Conservation (phyloP, 1,140 invertebrate genomes). For the Kradibia gibbosae region DNA sequence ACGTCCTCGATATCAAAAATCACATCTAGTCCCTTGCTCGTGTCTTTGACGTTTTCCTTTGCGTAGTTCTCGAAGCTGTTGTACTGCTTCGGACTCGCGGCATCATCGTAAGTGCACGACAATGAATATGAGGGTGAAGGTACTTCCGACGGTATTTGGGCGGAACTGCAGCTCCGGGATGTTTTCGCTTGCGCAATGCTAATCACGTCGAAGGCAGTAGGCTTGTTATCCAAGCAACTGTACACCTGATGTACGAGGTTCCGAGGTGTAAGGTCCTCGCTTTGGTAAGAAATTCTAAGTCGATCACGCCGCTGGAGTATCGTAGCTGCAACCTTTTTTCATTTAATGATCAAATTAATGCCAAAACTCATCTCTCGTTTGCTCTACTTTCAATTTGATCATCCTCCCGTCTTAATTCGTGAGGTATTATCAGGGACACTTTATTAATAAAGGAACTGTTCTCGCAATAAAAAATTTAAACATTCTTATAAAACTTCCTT, state of each 20-base stretch:
- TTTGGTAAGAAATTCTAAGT: constrained; percentile 45
- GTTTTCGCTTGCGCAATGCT: background rate
- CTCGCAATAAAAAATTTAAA: too few species aligned
- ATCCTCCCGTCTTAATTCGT: too few species aligned
- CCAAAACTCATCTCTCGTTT: too few species aligned
- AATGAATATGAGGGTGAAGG: background rate
- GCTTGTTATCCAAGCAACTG: constrained; percentile 64
- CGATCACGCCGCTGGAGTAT: constrained; percentile 54
- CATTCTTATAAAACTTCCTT: too few species aligned
- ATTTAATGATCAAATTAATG: background rate
- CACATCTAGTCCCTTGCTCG: background rate
- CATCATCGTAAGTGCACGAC: constrained; percentile 8
- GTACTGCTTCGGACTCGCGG: background rate
- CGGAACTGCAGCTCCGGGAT: background rate
- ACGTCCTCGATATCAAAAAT: constrained; percentile 12
- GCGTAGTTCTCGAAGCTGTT: background rate
- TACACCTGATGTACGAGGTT: constrained; percentile 49
- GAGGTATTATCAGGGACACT: too few species aligned
- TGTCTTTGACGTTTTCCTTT: background rate
- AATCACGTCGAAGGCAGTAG: constrained; percentile 57
- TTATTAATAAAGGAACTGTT: too few species aligned
- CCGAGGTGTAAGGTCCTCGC: constrained; percentile 54
- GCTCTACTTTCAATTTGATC: too few species aligned
- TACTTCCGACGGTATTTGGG: background rate
- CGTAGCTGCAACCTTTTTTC: background rate